phyloP scores from a whole-genome alignment of 2,797 vertebrate species.

The Catamblyrhynchus diadema region DNA sequence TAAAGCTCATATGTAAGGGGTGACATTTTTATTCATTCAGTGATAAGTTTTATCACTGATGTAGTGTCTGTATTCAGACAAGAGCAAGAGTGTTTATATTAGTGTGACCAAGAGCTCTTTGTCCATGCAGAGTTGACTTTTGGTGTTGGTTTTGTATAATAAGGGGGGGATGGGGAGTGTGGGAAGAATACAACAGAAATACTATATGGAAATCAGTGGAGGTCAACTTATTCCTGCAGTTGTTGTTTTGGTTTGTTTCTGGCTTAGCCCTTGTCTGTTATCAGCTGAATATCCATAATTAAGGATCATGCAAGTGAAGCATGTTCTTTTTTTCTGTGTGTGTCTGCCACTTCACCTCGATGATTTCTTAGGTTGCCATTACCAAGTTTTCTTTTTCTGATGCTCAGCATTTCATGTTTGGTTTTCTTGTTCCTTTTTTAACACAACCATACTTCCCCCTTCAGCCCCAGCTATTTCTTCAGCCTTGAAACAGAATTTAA shows the following conservation, averaged over 20 bases:
- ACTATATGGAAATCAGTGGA: background rate
- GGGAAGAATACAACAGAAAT: background rate
- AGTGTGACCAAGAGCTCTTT: background rate
- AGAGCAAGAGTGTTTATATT: background rate
- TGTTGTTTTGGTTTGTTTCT: background rate
- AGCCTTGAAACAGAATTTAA: background rate
- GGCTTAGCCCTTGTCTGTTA: background rate
- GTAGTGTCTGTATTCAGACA: background rate
- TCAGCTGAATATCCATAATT: background rate
- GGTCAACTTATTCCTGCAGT: background rate
- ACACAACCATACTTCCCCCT: rapidly evolving
- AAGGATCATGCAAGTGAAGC: background rate
- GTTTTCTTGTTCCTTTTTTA: background rate
- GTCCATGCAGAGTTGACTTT: background rate
- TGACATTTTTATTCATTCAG: background rate
- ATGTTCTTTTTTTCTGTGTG: background rate
- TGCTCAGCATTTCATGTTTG: background rate
- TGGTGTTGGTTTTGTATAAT: background rate
- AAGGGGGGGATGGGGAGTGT: background rate
- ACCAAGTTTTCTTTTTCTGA: background rate
- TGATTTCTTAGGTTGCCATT: background rate
- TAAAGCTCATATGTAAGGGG: background rate
- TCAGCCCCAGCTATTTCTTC: background rate
- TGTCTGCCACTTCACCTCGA: background rate
- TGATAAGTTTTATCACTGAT: background rate